A percentile compares a stretch with the other conserved stretches of the same genome.
These are phyloP conservation scores for Solenodon paradoxus DNA, from an alignment of 2,113 vertebrate species.

Conservation along the genomic window DNA sequence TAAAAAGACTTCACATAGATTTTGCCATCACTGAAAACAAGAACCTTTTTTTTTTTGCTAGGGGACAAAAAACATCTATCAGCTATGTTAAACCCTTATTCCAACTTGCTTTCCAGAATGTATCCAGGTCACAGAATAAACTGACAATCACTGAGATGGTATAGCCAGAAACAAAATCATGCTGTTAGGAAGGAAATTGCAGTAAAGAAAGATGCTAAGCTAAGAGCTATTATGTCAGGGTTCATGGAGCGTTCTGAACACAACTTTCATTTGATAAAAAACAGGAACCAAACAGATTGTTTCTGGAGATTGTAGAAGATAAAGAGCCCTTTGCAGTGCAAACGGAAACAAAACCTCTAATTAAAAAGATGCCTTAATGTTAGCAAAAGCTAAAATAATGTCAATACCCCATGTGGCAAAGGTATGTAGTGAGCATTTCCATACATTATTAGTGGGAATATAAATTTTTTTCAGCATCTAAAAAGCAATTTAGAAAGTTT, in stretches of 20 bases:
- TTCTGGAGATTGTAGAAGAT: conserved; percentile 47
- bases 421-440: not conserved
- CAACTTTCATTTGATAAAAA: not conserved
- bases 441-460: not conserved
- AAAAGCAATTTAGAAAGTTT: conserved; percentile 6
- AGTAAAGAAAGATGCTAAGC: not conserved
- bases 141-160: not conserved
- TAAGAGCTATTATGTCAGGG: not conserved
- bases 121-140: conserved; percentile 52
- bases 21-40: not conserved
- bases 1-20: conserved; percentile 22
- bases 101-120: conserved; percentile 22
- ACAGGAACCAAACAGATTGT: conserved; percentile 18
- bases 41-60: not conserved
- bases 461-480: not conserved
- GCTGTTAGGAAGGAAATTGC: not conserved
- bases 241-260: not conserved
- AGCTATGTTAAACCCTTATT: not conserved
- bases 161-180: not conserved
- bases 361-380: conserved; percentile 55
- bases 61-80: not conserved
- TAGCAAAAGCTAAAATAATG: no score
- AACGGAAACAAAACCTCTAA: conserved; percentile 34
- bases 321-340: conserved; percentile 31
- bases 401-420: not conserved